Base-by-base conservation (phyloP, 2,888 invertebrate genomes). In the Tineola bisselliella region DNA sequence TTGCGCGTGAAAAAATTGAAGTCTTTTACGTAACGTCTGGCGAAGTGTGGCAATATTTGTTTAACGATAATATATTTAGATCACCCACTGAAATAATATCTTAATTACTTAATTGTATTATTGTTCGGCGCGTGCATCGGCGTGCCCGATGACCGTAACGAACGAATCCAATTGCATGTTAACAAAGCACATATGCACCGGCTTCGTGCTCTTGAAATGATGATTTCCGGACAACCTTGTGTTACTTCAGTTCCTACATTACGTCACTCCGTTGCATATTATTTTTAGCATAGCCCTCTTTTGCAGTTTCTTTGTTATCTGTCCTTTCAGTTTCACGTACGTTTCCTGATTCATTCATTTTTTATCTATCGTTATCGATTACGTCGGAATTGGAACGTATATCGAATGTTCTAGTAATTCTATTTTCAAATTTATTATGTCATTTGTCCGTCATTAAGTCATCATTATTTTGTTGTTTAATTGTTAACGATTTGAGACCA, bases 161-260 rank as follows among this genome's bases (percentile, higher is more conserved):
- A 13, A 56, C 17, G 15, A n/a, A 64, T 63, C 64, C 57, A 60
- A 63, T 62, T 64, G 72, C 73, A 73, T 70, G 74, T 75, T 74
- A 74, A 74, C 72, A 70, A 72, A 76, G 74, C 73, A 78, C 75
- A 77, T 70, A 70, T 58, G 58, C 58, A 59, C 19, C 59, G 77
- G 70, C 81, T 81, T 83, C 75, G 71, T 64, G 66, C 67, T 69
- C 72, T 70, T 65, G 69, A 69, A 59, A 63, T 68, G 71, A 63
- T 68, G 71, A 75, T 78, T 84, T 86, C 82, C 84, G 84, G 77
- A 67, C 70, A 77, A 74, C 86, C 86, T 87, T 84, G 86, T 71
- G 62, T 59, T 59, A 44, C 57, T 64, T 62, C 63, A 74, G 79
- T 86, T 86, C 86, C 81, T 77, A 71, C 70, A 84, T 86, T 86